Base-by-base conservation (phyloP, 1,140 invertebrate genomes). In the Thaumetopoea pityocampa region DNA sequence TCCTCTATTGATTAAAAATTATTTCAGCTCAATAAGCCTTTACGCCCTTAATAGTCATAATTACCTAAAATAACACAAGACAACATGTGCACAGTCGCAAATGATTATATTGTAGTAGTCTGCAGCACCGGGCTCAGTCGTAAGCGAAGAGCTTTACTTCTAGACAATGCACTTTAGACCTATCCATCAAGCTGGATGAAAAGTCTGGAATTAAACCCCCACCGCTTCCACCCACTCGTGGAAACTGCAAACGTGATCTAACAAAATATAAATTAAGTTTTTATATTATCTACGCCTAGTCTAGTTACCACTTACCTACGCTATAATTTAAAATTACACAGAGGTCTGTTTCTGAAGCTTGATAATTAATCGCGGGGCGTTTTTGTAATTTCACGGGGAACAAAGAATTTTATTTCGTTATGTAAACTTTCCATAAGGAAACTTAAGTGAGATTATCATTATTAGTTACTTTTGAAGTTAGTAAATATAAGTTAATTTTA, bases 131-230 rank as follows among this genome's bases (percentile, higher is more conserved):
- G 18, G 10, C 7, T 34, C 43, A 35, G 43, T 37, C 34, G 46
- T 51, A 52, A 46, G 43, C 18, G 36, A 43, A 41, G 26, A 37
- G 36, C 46, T 55, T 45, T 30, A 51, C 28, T 34, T 46, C 40
- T 56, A 68, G 58, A 68, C 60, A 67, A 63, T 72, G 62, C 58
- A 61, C 48, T 59, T 40, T 47, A 36, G 28, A 42, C 52, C 54
- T 42, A 63, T 67, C 67, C 60, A 69, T 76, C 71, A 71, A 44
- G 30, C 24, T 34, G 51, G 49, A 66, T 59, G 55, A 63, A 68
- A 65, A 43, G 56, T 65, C 52, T 65, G 45, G 32, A 42, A 38
- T 33, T 22, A 34, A 30, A 20, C 28, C 44, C 26, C 22, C 35
- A 15, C 18, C 14, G 6, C 33, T 30, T 18, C 22, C 28, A n/a